These are phyloP conservation scores for Anthonomus grandis DNA, from an alignment of 1,140 invertebrate genomes.

Conservation along the genomic window DNA sequence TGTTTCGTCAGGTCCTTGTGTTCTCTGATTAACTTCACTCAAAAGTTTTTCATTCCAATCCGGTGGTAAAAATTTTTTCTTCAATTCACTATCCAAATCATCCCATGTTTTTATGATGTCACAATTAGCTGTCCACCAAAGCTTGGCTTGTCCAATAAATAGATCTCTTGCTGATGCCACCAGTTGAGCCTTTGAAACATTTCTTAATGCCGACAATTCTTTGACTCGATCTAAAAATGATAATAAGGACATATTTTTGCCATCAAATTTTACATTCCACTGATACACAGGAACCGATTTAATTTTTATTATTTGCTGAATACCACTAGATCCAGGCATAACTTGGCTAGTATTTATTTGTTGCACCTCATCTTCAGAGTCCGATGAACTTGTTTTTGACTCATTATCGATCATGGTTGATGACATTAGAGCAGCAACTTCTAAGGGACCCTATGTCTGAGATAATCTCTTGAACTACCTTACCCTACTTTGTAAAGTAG, in stretches of 20 bases:
- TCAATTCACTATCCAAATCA: slow-evolving; percentile 25
- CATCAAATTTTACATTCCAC: slow-evolving; percentile 18
- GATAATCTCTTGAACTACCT: neutral
- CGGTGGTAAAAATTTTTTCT: slow-evolving; percentile 32
- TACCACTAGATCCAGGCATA: too few relatives aligned
- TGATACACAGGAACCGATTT: slow-evolving; percentile 1
- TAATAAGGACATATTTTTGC: slow-evolving; percentile 14
- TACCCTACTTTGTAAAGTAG: neutral
- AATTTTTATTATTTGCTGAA: too few relatives aligned
- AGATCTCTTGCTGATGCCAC: slow-evolving; percentile 34
- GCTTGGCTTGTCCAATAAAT: slow-evolving; percentile 34
- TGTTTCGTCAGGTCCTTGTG: slow-evolving; percentile 40
- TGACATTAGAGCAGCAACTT: neutral
- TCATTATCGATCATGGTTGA: neutral
- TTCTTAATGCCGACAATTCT: slow-evolving; percentile 30
- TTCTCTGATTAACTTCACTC: slow-evolving; percentile 36
- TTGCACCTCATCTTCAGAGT: neutral
- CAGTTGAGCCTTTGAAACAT: slow-evolving; percentile 26
- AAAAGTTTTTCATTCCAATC: slow-evolving; percentile 39
- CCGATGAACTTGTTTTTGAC: neutral
- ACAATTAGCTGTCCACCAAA: slow-evolving; percentile 33
- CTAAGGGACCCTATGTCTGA: neutral
- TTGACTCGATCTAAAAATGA: slow-evolving; percentile 36
- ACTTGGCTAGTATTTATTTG: neutral
- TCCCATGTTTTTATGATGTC: slow-evolving; percentile 29